Evolutionary conservation across 1,140 invertebrate species (phyloP).

Genomic region (Neodiprion fabricii): DNA sequence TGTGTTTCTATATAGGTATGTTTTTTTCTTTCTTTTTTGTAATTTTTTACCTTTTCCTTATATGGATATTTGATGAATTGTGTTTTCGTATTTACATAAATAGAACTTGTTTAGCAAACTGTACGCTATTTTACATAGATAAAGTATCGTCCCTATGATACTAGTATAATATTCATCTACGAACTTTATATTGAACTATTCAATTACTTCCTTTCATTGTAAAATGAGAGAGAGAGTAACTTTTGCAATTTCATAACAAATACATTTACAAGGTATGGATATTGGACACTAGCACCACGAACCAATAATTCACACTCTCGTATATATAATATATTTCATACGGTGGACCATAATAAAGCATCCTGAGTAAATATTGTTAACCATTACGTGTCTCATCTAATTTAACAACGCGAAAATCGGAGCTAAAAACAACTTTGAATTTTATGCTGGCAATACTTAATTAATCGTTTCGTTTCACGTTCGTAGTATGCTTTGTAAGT

Average conservation of each 20-base stretch:
- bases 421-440: conserved; percentile 8
- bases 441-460: not conserved
- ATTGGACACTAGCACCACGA: conserved; percentile 55
- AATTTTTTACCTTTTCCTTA: conserved; percentile 28
- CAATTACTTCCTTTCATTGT: conserved; percentile 31
- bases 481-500: conserved; percentile 26
- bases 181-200: conserved; percentile 28
- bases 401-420: conserved; percentile 18
- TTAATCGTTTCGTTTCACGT: not conserved
- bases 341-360: conserved; percentile 59
- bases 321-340: conserved; percentile 43
- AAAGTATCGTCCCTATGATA: conserved; percentile 53
- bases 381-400: conserved; percentile 7
- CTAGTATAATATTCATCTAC: conserved; percentile 37
- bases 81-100: conserved; percentile 52
- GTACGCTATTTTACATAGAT: conserved; percentile 48
- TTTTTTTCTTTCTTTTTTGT: conserved; percentile 21
- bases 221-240: conserved; percentile 39
- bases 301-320: conserved; percentile 54
- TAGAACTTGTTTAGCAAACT: conserved; percentile 59
- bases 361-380: conserved; percentile 62
- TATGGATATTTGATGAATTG: conserved; percentile 36
- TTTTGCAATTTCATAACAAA: conserved; percentile 38
- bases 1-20: conserved; percentile 14
- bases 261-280: conserved; percentile 46